Conservation (phyloP, 23 tunicate species). For the Botrylloides violaceus region DNA sequence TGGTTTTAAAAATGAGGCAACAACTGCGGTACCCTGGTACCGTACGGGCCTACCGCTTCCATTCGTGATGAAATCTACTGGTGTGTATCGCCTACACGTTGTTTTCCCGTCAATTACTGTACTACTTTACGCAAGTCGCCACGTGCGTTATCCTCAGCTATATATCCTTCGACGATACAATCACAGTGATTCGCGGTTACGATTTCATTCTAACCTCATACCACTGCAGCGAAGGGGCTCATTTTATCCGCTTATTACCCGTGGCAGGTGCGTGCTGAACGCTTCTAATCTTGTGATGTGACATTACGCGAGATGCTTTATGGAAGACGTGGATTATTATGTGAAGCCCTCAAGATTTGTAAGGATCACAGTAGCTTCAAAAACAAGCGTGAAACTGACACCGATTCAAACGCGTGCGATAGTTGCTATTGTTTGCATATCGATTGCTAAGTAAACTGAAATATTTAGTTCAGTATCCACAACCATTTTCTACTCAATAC, state of each 20-base stretch:
- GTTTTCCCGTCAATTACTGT: no score
- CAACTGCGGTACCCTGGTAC: no score
- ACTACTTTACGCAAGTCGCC: no score
- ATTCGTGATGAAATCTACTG: no score
- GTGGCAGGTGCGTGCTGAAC: not conserved
- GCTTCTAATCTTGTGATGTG: not conserved
- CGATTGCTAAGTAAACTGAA: not conserved
- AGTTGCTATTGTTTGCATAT: not conserved
- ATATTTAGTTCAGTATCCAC: not conserved
- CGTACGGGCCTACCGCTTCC: no score
- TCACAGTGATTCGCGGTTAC: no score
- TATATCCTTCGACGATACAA: no score
- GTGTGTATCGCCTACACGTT: no score
- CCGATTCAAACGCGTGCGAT: not conserved
- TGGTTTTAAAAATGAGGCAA: no score
- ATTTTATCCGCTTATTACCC: not conserved
- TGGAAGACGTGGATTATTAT: not conserved
- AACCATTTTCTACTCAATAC: not conserved
- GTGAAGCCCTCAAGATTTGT: slow-evolving; percentile 1
- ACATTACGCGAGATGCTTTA: not conserved
- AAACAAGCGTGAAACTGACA: not conserved
- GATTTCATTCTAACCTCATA: not conserved
- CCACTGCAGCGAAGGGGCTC: not conserved
- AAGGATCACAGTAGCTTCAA: not conserved
- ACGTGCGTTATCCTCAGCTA: no score